A percentile compares a stretch with the other conserved stretches of the same genome.
phyloP scores from a whole-genome alignment of 2,888 invertebrate genomes.

The Idaea biselata region DNA sequence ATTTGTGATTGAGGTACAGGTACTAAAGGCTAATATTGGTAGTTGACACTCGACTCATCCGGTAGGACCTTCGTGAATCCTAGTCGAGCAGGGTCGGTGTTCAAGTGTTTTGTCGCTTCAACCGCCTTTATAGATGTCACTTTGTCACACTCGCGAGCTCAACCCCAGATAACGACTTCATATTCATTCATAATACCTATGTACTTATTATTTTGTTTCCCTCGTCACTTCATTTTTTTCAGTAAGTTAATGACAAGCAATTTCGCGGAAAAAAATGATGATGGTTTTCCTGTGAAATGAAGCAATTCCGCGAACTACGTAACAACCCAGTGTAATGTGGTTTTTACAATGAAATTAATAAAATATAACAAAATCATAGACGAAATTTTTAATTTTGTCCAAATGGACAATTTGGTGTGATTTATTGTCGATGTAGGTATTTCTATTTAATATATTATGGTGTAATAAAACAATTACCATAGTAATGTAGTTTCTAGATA shows the following conservation, averaged over 20 bases:
- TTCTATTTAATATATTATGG: too few species aligned
- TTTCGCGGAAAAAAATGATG: neutral
- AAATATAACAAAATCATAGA: too few species aligned
- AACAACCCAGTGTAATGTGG: neutral
- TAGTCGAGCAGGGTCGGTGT: slow-evolving; percentile 46
- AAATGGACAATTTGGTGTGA: too few species aligned
- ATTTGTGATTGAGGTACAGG: neutral
- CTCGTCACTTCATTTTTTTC: slow-evolving; percentile 15
- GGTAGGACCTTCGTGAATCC: slow-evolving; percentile 38
- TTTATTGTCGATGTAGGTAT: too few species aligned
- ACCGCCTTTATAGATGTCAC: slow-evolving; percentile 67
- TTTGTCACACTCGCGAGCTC: slow-evolving; percentile 63
- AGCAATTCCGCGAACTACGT: neutral
- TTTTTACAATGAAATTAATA: too few species aligned
- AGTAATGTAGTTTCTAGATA: too few species aligned
- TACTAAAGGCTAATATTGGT: neutral
- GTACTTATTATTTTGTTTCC: slow-evolving; percentile 21
- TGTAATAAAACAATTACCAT: too few species aligned
- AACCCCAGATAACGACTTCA: slow-evolving; percentile 59
- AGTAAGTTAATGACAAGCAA: neutral
- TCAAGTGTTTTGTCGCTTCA: slow-evolving; percentile 64
- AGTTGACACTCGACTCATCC: slow-evolving; percentile 1
- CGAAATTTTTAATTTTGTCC: neutral
- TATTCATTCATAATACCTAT: slow-evolving; percentile 33
- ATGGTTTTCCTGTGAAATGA: neutral